Conservation (phyloP, 2,113 vertebrate species). For the Urocitellus parryii region DNA sequence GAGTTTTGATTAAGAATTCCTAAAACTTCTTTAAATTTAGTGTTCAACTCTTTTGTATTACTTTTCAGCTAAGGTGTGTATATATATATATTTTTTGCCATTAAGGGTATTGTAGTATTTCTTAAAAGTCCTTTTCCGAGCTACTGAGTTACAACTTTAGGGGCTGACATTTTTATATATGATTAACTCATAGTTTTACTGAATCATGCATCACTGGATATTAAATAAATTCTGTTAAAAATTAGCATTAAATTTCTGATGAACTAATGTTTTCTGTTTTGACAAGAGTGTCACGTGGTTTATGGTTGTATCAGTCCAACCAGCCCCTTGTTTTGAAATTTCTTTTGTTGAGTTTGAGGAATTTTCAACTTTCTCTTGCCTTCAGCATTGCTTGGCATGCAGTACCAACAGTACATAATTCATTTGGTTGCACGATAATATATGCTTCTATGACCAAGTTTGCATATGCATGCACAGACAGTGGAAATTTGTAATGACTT, state of each 20-base stretch:
- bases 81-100: neutral
- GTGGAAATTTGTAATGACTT: neutral
- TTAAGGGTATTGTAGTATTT: neutral
- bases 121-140: constrained; percentile 26
- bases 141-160: neutral
- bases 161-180: constrained; percentile 12
- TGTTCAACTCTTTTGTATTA: neutral
- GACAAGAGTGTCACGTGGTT: neutral
- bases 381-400: neutral
- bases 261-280: neutral
- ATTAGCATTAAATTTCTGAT: constrained; percentile 34
- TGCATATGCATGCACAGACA: neutral
- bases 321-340: constrained; percentile 15
- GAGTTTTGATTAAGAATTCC: neutral
- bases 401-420: neutral
- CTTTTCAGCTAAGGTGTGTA: neutral
- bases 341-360: constrained; percentile 27
- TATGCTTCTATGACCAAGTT: neutral
- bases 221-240: constrained; percentile 49
- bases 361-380: neutral
- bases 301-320: neutral
- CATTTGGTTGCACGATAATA: neutral
- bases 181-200: constrained; percentile 6
- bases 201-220: neutral
- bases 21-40: constrained; percentile 16